phyloP scores from a whole-genome alignment of 2,888 invertebrate genomes.

The Eustalomyia histrio region DNA sequence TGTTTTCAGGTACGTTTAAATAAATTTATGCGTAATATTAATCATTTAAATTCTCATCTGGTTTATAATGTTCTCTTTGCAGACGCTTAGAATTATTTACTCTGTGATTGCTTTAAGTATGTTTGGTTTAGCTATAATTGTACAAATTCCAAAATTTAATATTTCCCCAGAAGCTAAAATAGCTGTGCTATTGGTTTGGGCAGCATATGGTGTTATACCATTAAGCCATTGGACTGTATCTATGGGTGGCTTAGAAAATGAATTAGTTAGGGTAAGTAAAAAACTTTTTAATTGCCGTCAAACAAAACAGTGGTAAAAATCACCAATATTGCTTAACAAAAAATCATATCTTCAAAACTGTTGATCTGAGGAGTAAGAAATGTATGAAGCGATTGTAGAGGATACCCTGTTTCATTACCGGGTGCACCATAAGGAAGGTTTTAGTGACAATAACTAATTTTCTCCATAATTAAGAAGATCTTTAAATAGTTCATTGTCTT shows the following conservation, averaged over 20 bases:
- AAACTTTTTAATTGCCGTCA: too few relatives aligned
- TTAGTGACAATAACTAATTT: too few relatives aligned
- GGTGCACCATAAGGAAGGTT: too few relatives aligned
- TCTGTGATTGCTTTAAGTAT: constrained; percentile 89
- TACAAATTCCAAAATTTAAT: constrained; percentile 88
- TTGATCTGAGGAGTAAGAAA: too few relatives aligned
- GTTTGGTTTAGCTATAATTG: constrained; percentile 88
- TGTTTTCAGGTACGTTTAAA: constrained; percentile 89
- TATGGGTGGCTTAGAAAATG: constrained; percentile 92
- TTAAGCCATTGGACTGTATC: constrained; percentile 93
- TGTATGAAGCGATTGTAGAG: too few relatives aligned
- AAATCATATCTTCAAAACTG: too few relatives aligned
- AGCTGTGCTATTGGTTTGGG: constrained; percentile 91
- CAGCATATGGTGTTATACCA: constrained; percentile 93
- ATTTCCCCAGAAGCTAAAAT: constrained; percentile 87
- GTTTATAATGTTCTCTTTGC: constrained; percentile 72
- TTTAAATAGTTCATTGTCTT: too few relatives aligned
- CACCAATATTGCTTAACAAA: too few relatives aligned
- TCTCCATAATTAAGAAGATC: too few relatives aligned
- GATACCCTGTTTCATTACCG: too few relatives aligned
- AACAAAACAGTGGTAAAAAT: too few relatives aligned
- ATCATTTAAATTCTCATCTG: constrained; percentile 11
- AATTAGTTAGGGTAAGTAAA: constrained; percentile 87
- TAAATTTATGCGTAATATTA: neutral
- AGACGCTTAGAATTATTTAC: constrained; percentile 90